Conservation (phyloP, 1,140 invertebrate species). For the Saccostrea cuccullata region DNA sequence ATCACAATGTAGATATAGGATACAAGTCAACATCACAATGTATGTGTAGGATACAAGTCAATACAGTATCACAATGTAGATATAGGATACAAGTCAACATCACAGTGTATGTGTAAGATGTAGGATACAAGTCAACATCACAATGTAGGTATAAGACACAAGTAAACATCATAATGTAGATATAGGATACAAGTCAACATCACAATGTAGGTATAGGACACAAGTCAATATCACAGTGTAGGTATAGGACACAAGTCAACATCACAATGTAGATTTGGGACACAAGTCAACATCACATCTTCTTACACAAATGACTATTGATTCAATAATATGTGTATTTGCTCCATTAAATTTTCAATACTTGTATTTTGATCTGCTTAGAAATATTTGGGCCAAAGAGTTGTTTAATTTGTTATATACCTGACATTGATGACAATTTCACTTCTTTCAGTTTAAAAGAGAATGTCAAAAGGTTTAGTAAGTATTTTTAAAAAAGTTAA, state of each 20-base stretch:
- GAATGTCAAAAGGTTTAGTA: slow-evolving; percentile 38
- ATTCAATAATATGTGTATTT: too few species aligned
- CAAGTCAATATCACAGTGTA: neutral
- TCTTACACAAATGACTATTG: too few species aligned
- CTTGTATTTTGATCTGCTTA: too few species aligned
- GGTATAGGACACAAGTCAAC: neutral
- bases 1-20: too few species aligned
- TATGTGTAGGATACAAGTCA: too few species aligned
- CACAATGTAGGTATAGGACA: neutral
- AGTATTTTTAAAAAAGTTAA: neutral
- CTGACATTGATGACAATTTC: too few species aligned
- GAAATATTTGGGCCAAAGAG: too few species aligned
- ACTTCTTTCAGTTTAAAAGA: slow-evolving; percentile 16
- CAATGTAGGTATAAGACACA: neutral
- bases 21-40: too few species aligned
- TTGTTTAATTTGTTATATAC: too few species aligned
- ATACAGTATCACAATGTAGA: neutral
- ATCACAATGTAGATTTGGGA: neutral
- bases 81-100: neutral
- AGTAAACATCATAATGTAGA: neutral
- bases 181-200: neutral
- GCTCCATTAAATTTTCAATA: too few species aligned
- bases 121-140: neutral
- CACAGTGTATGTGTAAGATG: neutral
- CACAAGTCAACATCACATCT: too few species aligned